Evolutionary conservation across 1,140 invertebrate genomes (phyloP).

Genomic region (Anthonomus grandis): DNA sequence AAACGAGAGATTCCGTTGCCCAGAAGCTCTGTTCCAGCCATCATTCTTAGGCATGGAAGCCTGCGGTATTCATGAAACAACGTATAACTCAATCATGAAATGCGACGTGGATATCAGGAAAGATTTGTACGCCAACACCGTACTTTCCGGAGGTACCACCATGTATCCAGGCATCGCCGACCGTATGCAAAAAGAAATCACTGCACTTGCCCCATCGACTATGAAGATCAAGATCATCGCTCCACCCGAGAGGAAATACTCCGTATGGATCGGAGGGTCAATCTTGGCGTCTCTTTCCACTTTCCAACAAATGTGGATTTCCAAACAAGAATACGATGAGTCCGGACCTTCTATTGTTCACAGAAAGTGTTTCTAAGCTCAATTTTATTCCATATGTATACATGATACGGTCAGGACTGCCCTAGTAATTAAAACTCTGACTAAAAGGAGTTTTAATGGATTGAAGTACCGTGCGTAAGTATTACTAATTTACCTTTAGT

Average conservation of each 20-base stretch:
- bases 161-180: constrained; percentile 74
- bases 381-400: constrained; percentile 1
- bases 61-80: constrained; percentile 87
- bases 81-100: constrained; percentile 95
- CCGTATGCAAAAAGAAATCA: constrained; percentile 83
- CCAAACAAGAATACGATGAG: constrained; percentile 90
- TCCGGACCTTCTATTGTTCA: constrained; percentile 89
- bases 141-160: constrained; percentile 78
- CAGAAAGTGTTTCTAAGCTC: constrained; percentile 88
- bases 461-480: no score
- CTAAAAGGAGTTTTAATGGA: no score
- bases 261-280: constrained; percentile 87
- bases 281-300: constrained; percentile 80
- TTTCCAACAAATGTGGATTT: constrained; percentile 88
- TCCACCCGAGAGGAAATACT: constrained; percentile 89
- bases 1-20: constrained; percentile 91
- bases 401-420: constrained; percentile 11
- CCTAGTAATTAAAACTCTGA: no score
- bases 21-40: constrained; percentile 90
- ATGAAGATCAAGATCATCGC: constrained; percentile 96
- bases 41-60: constrained; percentile 89
- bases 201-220: constrained; percentile 70
- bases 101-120: constrained; percentile 89
- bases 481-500: no score
- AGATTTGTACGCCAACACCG: constrained; percentile 89